Percentiles rank a stretch among this genome's conserved stretches.
Conservation (phyloP, 2,797 vertebrate species). For the Florisuga fusca region DNA sequence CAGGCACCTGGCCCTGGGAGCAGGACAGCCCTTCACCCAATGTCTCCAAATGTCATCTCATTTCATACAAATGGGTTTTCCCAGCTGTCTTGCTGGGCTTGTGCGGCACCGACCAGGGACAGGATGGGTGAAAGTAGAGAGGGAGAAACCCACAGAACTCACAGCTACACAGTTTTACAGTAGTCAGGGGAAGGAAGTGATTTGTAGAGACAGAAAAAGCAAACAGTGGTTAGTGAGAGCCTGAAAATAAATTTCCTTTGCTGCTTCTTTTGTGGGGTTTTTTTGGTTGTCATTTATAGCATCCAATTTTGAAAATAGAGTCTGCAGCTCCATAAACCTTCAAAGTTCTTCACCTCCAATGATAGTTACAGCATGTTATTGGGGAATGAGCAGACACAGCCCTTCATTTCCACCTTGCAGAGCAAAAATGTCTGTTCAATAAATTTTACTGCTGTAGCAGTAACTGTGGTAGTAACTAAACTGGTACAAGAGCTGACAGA, state of each 20-base stretch:
- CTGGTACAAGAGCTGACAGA: neutral
- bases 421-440: slow-evolving; percentile 2
- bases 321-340: neutral
- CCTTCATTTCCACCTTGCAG: slow-evolving; percentile 21
- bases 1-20: slow-evolving; percentile 2
- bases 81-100: neutral
- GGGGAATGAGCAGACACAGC: neutral
- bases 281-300: neutral
- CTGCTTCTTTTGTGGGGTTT: neutral
- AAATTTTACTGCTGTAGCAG: slow-evolving; percentile 30
- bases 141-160: neutral
- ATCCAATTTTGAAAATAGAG: neutral
- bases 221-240: neutral
- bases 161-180: neutral
- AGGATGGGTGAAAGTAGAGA: neutral
- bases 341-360: neutral
- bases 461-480: slow-evolving; percentile 40
- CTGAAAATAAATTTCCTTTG: neutral
- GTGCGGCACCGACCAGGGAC: neutral
- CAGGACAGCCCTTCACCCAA: slow-evolving; percentile 32
- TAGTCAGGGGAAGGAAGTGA: neutral
- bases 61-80: slow-evolving; percentile 28
- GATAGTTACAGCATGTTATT: neutral
- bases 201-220: neutral
- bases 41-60: neutral